Base-by-base conservation (phyloP, 2,888 invertebrate species). In the Alloplasta piceator region DNA sequence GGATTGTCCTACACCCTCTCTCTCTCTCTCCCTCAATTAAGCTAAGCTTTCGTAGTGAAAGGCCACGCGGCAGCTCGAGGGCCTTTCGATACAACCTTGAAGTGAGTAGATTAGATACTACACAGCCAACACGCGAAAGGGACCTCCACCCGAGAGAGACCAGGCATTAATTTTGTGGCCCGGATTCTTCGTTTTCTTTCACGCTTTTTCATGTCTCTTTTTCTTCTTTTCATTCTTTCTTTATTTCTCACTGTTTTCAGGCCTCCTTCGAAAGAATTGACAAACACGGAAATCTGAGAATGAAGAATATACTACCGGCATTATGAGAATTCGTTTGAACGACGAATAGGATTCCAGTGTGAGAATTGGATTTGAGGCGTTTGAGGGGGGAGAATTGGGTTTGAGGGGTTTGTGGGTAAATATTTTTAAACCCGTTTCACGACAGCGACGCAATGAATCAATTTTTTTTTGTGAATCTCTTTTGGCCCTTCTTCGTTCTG, bases 81-180 rank as follows among this genome's bases (percentile, higher is more conserved):
- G 85, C 87, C 86, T 71, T 73, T 70, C 70, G 58, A 70, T 82
- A 48, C 68, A 82, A 77, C 78, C 82, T 79, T 79, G 76, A 79
- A 82, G 61, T 48, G 36, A 89, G 88, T 83, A 89, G 90, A 91
- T 90, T 89, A 90, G 89, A 89, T 89, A 88, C n/a, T n/a, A n/a
- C n/a, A n/a, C 85, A 86, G 85, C 85, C 83, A 85, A 39, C 66
- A 26, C 26, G 3, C 26, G 26, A 26, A 41, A 63, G 70, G 68
- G 63, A n/a, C 14, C 26, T 26, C 26, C 68, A 38, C 52, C 60
- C 26, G 56, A 50, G 48, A n/a, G 38, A 52, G 50, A 26, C 50
- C 61, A 86, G 85, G 86, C 87, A 90, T 89, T 90, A 89, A 91
- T 91, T 90, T 88, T 84, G 84, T 85, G 84, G 76, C 60, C 61